Conservation (phyloP, 1,140 invertebrate species). For the Calephelis nemesis region DNA sequence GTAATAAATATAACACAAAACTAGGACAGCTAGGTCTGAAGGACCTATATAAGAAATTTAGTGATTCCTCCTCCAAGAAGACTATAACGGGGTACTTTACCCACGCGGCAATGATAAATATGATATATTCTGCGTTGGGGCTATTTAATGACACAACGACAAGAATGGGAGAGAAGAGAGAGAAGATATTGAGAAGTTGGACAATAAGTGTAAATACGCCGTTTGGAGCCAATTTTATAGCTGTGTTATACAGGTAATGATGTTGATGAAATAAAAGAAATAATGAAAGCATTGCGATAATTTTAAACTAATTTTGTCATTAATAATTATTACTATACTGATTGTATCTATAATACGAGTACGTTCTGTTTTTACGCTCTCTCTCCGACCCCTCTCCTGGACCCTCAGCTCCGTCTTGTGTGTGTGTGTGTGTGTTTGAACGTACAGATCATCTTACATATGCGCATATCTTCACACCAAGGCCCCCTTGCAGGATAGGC, state of each 20-base stretch:
- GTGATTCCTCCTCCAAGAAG: conserved; percentile 14
- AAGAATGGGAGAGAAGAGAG: not conserved
- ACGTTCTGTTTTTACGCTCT: too few species aligned
- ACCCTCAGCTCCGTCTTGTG: too few species aligned
- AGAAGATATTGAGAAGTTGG: conserved; percentile 25
- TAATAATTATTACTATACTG: too few species aligned
- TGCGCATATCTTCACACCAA: too few species aligned
- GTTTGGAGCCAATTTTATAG: conserved; percentile 31
- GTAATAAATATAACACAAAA: conserved; percentile 29
- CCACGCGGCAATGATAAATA: conserved; percentile 40
- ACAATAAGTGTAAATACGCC: conserved; percentile 24
- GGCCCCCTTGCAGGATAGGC: too few species aligned
- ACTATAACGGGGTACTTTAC: conserved; percentile 35
- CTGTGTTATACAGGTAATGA: conserved; percentile 30
- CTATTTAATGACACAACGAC: conserved; percentile 26
- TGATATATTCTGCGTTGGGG: conserved; percentile 39
- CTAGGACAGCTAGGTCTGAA: conserved; percentile 33
- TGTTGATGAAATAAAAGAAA: not conserved
- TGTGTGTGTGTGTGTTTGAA: too few species aligned
- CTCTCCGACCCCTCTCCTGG: too few species aligned
- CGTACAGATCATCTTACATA: too few species aligned
- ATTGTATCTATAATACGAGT: too few species aligned
- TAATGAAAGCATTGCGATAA: too few species aligned
- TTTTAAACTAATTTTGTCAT: too few species aligned
- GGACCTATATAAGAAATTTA: conserved; percentile 38